Conservation (phyloP, 2,797 vertebrate genomes). For the Cichlasoma orientale region DNA sequence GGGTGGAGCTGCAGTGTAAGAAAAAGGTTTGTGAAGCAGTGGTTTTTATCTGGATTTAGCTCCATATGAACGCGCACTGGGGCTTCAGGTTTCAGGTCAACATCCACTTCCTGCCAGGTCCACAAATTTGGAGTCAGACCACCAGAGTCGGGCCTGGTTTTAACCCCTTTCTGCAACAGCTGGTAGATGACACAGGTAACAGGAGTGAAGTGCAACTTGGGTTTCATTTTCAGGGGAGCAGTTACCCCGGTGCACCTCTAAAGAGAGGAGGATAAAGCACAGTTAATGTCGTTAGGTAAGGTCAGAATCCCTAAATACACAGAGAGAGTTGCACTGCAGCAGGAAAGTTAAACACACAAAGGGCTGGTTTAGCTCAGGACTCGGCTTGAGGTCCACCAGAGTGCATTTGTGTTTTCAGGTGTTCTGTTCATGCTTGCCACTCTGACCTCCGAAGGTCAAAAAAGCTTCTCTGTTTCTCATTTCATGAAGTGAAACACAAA, state of each 20-base stretch:
- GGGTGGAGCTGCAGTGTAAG: slow-evolving; percentile 8
- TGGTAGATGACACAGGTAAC: neutral
- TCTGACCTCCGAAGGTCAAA: neutral
- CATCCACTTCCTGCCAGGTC: slow-evolving; percentile 4
- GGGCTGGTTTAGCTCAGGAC: neutral
- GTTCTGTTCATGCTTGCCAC: neutral
- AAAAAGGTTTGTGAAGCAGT: neutral
- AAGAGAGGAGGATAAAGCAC: neutral
- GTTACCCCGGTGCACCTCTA: neutral
- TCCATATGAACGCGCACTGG: neutral
- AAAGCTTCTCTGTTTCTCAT: neutral
- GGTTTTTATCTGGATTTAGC: slow-evolving; percentile 15
- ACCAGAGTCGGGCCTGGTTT: neutral
- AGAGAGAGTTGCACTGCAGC: neutral
- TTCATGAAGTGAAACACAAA: neutral
- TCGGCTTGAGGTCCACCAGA: neutral
- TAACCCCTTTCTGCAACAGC: neutral
- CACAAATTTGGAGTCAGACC: neutral
- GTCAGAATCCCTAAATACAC: neutral
- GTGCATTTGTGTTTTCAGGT: neutral
- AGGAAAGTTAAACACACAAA: neutral
- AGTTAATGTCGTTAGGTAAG: neutral
- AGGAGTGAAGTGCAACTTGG: neutral
- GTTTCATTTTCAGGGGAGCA: neutral
- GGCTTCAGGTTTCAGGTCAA: slow-evolving; percentile 30